Percentiles rank a stretch among this genome's conserved stretches.
phyloP scores from a whole-genome alignment of 2,888 invertebrate genomes.

The Pachliopta kotzebuea region DNA sequence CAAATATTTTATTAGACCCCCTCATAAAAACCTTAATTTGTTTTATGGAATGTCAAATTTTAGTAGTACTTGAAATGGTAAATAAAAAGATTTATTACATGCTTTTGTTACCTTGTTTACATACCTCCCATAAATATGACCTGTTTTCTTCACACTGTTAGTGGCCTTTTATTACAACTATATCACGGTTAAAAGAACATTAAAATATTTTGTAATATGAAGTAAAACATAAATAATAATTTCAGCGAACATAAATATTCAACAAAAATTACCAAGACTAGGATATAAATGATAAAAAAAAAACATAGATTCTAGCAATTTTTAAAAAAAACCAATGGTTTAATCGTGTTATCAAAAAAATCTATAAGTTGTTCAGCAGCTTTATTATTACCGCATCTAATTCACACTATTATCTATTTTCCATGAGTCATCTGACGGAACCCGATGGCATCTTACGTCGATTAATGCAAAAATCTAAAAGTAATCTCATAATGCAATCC shows the following conservation, averaged over 20 bases:
- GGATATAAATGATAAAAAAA: not conserved
- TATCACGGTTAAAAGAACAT: too few species aligned
- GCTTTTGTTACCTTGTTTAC: constrained; percentile 8
- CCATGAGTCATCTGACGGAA: constrained; percentile 28
- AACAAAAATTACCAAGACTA: not conserved
- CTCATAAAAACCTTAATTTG: constrained; percentile 21
- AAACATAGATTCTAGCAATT: not conserved
- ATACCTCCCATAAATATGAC: not conserved
- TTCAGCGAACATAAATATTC: not conserved
- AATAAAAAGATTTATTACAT: constrained; percentile 10
- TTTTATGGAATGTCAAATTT: constrained; percentile 22
- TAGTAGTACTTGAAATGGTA: constrained; percentile 12
- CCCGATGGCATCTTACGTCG: constrained; percentile 5
- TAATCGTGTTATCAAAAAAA: constrained; percentile 13
- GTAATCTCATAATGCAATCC: constrained; percentile 7
- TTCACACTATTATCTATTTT: constrained; percentile 29
- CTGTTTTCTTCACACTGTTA: not conserved
- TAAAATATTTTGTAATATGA: too few species aligned
- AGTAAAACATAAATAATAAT: not conserved
- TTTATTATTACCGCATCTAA: constrained; percentile 25
- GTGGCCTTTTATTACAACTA: too few species aligned
- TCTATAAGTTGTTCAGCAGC: constrained; percentile 10
- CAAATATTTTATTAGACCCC: constrained; percentile 21
- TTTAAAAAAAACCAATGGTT: constrained; percentile 1
- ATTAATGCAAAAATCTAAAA: constrained; percentile 18